Conservation (phyloP, 2,113 vertebrate genomes). For the Microcebus lehilahytsara region DNA sequence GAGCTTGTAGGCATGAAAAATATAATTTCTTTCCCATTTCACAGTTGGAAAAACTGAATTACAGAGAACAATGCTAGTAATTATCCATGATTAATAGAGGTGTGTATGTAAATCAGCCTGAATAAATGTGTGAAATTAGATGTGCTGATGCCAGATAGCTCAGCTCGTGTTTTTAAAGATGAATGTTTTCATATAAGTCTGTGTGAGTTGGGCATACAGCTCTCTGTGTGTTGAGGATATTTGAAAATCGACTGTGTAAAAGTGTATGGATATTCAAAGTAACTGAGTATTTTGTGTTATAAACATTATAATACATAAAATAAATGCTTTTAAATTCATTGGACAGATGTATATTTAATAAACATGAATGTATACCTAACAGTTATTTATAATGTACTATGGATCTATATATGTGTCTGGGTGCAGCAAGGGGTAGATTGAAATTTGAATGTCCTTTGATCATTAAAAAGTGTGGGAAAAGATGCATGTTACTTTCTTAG, state of each 20-base stretch:
- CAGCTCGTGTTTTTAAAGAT: slow-evolving; percentile 42
- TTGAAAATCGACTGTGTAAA: slow-evolving; percentile 51
- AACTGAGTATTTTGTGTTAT: not conserved
- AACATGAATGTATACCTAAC: not conserved
- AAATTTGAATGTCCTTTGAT: not conserved
- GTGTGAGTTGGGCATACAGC: not conserved
- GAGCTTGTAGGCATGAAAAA: slow-evolving; percentile 69
- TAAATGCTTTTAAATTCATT: slow-evolving; percentile 42
- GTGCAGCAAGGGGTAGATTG: not conserved
- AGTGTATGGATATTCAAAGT: not conserved
- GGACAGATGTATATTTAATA: not conserved
- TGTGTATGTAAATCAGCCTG: slow-evolving; percentile 68
- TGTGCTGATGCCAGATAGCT: slow-evolving; percentile 56
- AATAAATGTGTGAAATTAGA: slow-evolving; percentile 73
- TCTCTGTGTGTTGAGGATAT: not conserved
- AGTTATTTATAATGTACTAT: not conserved
- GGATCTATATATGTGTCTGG: not conserved
- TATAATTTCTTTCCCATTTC: slow-evolving; percentile 79
- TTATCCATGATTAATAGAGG: slow-evolving; percentile 75
- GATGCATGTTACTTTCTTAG: not conserved
- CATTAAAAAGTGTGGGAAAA: not conserved
- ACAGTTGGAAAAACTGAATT: slow-evolving; percentile 80
- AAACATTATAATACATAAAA: slow-evolving; percentile 10
- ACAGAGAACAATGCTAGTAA: slow-evolving; percentile 72
- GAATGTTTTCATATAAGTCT: slow-evolving; percentile 50